phyloP scores from a whole-genome alignment of 2,113 vertebrate genomes.

The Limanda limanda region DNA sequence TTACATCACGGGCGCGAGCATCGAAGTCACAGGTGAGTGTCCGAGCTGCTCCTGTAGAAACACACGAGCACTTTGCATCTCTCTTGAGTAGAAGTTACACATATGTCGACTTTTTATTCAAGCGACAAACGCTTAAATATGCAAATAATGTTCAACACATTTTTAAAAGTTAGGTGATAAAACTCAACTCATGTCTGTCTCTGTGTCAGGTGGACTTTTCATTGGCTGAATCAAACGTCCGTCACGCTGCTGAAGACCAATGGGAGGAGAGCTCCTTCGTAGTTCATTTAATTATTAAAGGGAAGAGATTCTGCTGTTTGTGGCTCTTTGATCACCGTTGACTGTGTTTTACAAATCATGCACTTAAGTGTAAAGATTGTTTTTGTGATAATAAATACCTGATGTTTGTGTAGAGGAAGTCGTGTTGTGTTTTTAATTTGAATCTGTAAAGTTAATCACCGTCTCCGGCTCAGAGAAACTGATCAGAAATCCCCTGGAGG shows the following conservation, averaged over 20 bases:
- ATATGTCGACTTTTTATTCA: too few species aligned
- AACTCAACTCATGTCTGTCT: background rate
- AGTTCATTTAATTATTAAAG: background rate
- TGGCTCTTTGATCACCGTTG: too few species aligned
- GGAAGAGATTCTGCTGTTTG: background rate
- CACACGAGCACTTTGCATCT: too few species aligned
- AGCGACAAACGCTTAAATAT: too few species aligned
- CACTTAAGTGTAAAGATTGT: background rate
- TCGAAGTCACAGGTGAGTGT: slow-evolving; percentile 87
- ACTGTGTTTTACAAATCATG: background rate
- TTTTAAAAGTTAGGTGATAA: too few species aligned
- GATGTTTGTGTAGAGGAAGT: background rate
- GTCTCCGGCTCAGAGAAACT: too few species aligned
- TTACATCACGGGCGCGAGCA: slow-evolving; percentile 88
- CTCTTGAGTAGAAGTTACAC: too few species aligned
- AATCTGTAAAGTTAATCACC: too few species aligned
- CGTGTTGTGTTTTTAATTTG: too few species aligned
- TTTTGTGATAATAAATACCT: background rate
- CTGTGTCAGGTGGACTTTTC: slow-evolving; percentile 81
- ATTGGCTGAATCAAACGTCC: slow-evolving; percentile 67
- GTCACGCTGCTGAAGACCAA: background rate
- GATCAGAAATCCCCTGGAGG: too few species aligned
- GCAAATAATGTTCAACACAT: too few species aligned
- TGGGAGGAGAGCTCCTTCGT: background rate
- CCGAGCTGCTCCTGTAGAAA: background rate